These are phyloP conservation scores for Clepsis dumicolana DNA, from an alignment of 2,888 invertebrate genomes.

Conservation along the genomic window DNA sequence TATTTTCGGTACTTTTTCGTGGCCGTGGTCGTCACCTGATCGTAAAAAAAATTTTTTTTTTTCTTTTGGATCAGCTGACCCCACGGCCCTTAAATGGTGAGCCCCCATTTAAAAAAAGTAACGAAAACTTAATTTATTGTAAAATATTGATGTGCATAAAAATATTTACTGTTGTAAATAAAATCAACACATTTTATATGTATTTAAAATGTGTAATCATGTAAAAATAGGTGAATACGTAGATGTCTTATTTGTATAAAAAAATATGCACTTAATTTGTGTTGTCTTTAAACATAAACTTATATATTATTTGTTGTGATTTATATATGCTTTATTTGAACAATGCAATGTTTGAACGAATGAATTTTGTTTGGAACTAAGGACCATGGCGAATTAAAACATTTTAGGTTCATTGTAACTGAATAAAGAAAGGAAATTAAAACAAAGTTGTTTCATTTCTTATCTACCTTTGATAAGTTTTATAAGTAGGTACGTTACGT, in stretches of 20 bases:
- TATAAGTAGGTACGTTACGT: too few species aligned
- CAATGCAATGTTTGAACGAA: slow-evolving; percentile 32
- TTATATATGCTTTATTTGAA: slow-evolving; percentile 32
- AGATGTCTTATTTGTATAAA: slow-evolving; percentile 28
- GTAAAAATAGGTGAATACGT: slow-evolving; percentile 26
- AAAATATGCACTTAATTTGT: slow-evolving; percentile 27
- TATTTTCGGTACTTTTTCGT: slow-evolving; percentile 66
- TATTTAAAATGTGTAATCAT: slow-evolving; percentile 26
- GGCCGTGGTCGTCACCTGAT: slow-evolving; percentile 67
- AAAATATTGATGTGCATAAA: slow-evolving; percentile 37
- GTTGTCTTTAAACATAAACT: slow-evolving; percentile 6
- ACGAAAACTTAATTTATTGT: slow-evolving; percentile 45
- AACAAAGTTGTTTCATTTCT: slow-evolving; percentile 46
- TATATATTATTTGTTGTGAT: slow-evolving; percentile 5
- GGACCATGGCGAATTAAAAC: slow-evolving; percentile 61
- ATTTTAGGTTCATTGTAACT: slow-evolving; percentile 55
- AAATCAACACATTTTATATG: slow-evolving; percentile 17
- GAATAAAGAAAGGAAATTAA: slow-evolving; percentile 53
- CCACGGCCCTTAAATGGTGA: slow-evolving; percentile 72
- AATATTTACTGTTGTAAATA: slow-evolving; percentile 19
- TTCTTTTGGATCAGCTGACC: slow-evolving; percentile 62
- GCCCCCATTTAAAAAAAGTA: slow-evolving; percentile 82
- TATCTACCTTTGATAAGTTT: too few species aligned
- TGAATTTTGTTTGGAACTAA: slow-evolving; percentile 36
- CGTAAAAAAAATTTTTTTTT: slow-evolving; percentile 46